Percentiles rank a stretch among this genome's conserved stretches.
phyloP scores from a whole-genome alignment of 2,888 invertebrate species.

The Hedya salicella region DNA sequence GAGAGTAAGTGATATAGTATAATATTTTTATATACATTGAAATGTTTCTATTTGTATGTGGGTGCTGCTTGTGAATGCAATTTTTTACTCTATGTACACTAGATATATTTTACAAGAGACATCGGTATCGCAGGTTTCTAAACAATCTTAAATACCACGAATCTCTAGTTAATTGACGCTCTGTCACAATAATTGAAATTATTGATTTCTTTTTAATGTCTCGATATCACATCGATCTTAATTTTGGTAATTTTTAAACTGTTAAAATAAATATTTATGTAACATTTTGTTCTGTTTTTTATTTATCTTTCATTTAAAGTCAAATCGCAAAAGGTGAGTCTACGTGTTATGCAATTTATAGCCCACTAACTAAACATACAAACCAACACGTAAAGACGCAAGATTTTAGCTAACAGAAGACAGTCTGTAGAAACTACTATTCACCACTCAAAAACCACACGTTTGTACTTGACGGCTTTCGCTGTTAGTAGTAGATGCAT shows the following conservation, averaged over 20 bases:
- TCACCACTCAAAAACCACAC: neutral
- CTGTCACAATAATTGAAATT: slow-evolving; percentile 62
- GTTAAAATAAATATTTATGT: slow-evolving; percentile 84
- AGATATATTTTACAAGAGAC: slow-evolving; percentile 50
- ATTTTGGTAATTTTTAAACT: slow-evolving; percentile 72
- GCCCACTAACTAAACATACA: slow-evolving; percentile 53
- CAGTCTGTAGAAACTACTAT: slow-evolving; percentile 37
- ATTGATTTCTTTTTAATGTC: slow-evolving; percentile 62
- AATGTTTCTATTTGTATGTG: slow-evolving; percentile 67
- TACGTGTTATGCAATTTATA: slow-evolving; percentile 83
- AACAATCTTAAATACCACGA: slow-evolving; percentile 53
- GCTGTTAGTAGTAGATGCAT: slow-evolving; percentile 76
- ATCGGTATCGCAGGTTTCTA: slow-evolving; percentile 30
- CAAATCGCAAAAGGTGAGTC: slow-evolving; percentile 63
- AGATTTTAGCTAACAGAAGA: slow-evolving; percentile 33
- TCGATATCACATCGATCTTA: slow-evolving; percentile 64
- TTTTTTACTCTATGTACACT: slow-evolving; percentile 62
- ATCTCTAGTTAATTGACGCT: slow-evolving; percentile 68
- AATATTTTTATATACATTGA: slow-evolving; percentile 75
- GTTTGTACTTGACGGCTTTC: slow-evolving; percentile 61
- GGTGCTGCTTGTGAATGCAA: slow-evolving; percentile 73
- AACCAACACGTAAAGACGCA: slow-evolving; percentile 5
- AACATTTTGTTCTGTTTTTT: slow-evolving; percentile 73
- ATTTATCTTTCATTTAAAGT: slow-evolving; percentile 61
- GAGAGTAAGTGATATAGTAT: slow-evolving; percentile 68